Evolutionary conservation across 2,888 invertebrate species (phyloP).

Genomic region (Thereva nobilitata): DNA sequence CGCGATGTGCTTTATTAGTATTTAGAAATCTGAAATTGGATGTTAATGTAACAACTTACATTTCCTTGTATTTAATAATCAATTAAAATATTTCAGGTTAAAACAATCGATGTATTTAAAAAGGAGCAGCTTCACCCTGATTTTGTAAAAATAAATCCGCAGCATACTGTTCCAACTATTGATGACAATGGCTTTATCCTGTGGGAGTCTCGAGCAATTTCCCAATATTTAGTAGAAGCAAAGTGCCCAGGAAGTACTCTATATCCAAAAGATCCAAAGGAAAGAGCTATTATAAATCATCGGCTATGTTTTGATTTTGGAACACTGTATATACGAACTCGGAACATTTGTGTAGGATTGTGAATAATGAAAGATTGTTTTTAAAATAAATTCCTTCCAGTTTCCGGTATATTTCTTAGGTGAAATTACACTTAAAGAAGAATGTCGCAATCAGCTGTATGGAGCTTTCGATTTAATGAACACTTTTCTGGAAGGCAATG

Average conservation of each 20-base stretch:
- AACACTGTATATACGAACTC: conserved; percentile 65
- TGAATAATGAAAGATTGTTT: neutral
- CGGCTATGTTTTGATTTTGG: conserved; percentile 68
- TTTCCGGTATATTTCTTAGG: conserved; percentile 66
- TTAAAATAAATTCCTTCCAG: conserved; percentile 53
- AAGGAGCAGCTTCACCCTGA: conserved; percentile 65
- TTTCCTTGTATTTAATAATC: conserved; percentile 40
- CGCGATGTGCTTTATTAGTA: conserved; percentile 65
- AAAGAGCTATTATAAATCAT: conserved; percentile 65
- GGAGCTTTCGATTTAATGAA: conserved; percentile 60
- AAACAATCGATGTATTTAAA: conserved; percentile 63
- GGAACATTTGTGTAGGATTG: conserved; percentile 64
- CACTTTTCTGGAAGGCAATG: conserved; percentile 50
- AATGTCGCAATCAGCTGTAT: conserved; percentile 62
- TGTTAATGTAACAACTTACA: conserved; percentile 54
- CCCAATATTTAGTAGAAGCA: conserved; percentile 65
- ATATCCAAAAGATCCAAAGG: conserved; percentile 65
- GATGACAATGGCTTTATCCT: conserved; percentile 68
- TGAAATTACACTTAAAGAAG: conserved; percentile 62
- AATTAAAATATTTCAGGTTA: conserved; percentile 45
- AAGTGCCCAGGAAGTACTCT: conserved; percentile 61
- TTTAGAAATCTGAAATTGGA: conserved; percentile 64
- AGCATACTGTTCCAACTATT: conserved; percentile 70
- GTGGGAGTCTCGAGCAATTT: conserved; percentile 72
- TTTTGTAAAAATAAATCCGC: conserved; percentile 67